Percentiles rank a stretch among this genome's conserved stretches.
Conservation (phyloP, 1,140 invertebrate species). For the Lordiphosa clarofinis region DNA sequence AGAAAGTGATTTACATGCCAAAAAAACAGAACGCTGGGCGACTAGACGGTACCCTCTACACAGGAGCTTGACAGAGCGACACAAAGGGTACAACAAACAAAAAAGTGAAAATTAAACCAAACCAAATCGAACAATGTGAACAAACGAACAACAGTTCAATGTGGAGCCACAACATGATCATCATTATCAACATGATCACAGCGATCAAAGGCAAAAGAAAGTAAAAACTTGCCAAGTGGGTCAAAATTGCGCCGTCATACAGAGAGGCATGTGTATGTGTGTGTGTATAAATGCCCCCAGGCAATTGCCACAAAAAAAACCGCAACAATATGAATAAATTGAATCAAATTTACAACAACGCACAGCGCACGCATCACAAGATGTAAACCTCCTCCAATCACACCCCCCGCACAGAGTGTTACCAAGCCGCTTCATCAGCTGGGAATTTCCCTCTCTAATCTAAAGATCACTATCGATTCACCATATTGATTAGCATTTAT, state of each 20-base stretch:
- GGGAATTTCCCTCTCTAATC: too few relatives aligned
- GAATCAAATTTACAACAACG: constrained; percentile 31
- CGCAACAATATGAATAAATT: constrained; percentile 15
- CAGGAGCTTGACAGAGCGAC: too few relatives aligned
- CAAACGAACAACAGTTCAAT: constrained; percentile 9
- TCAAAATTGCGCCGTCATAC: constrained; percentile 59
- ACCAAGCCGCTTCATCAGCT: too few relatives aligned
- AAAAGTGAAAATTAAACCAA: too few relatives aligned
- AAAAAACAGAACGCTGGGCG: constrained; percentile 17
- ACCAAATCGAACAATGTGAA: neutral
- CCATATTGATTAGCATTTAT: too few relatives aligned
- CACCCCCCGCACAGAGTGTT: too few relatives aligned
- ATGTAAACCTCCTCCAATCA: neutral
- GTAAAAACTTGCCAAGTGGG: constrained; percentile 71
- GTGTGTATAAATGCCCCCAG: constrained; percentile 15
- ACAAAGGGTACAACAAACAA: too few relatives aligned
- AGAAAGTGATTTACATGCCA: constrained; percentile 57
- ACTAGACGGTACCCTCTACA: too few relatives aligned
- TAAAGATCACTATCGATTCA: too few relatives aligned
- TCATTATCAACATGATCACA: neutral
- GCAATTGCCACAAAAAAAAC: constrained; percentile 11
- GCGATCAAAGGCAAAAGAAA: constrained; percentile 63
- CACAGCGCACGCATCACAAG: constrained; percentile 8
- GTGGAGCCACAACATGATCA: neutral
- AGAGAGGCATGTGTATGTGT: constrained; percentile 5